Base-by-base conservation (phyloP, 2,888 invertebrate genomes). In the Galerucella calmariensis region DNA sequence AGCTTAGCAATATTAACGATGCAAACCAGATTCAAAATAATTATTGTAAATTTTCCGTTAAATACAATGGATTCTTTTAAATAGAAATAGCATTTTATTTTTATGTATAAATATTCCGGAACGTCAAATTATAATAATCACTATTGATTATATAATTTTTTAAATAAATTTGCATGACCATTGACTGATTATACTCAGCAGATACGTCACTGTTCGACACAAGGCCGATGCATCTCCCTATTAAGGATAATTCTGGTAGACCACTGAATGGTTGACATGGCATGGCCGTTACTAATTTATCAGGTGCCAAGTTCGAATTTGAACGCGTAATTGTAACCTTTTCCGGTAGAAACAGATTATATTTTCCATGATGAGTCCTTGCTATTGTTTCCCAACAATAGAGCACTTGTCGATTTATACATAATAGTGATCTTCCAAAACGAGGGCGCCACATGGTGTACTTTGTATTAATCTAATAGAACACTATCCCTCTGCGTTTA, bases 241-340 rank as follows among this genome's bases (percentile, higher is more conserved):
- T 79, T 81, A 81, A 78, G 78, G 75, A 75, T 78, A 81, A 83
- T 83, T 79, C 75, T 76, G 78, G 77, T 78, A 78, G 77, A 80
- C 81, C 78, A 77, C 78, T 81, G 72, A 72, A 66, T 77, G 76
- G 75, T 79, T 80, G 81, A 81, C 81, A 77, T 82, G 72, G 79
- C 81, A 79, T 81, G 79, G 80, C 79, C 77, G 81, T 79, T 80
- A 80, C 80, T 82, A 84, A 85, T 85, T 85, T 83, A 84, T 85
- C 86, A 86, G 86, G 86, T 86, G 86, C 83, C 82, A 82, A 82
- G 82, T 83, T 84, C 83, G 81, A 82, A 82, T 79, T 80, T 77
- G 80, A 81, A 71, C 48, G 69, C 82, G 84, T 85, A 85, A 85
- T 85, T 85, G 84, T 80, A 79, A 76, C 81, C 80, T 80, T 81